A percentile compares a stretch with the other conserved stretches of the same genome.
phyloP scores from a whole-genome alignment of 1,140 invertebrate genomes.

The Leptestheria dahalacensis region DNA sequence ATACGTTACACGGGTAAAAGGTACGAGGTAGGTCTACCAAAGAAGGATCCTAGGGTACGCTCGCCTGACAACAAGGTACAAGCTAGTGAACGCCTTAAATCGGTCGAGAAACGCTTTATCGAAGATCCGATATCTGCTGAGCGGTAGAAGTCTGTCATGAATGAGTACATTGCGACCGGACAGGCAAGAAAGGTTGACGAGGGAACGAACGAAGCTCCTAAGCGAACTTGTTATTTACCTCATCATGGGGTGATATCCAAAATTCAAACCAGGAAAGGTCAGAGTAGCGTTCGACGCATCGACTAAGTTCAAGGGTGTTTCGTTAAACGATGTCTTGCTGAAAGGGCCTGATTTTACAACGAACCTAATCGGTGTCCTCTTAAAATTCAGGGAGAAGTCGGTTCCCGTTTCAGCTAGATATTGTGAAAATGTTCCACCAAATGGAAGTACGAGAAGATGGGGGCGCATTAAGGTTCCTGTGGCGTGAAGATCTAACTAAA shows the following conservation, averaged over 20 bases:
- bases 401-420: background rate
- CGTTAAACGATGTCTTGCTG: constrained; percentile 21
- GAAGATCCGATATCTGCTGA: background rate
- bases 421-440: constrained; percentile 7
- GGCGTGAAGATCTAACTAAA: background rate
- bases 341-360: constrained; percentile 22
- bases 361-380: constrained; percentile 20
- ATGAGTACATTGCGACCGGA: constrained; percentile 9
- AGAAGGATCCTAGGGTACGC: background rate
- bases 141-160: background rate
- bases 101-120: constrained; percentile 11
- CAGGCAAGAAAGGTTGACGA: constrained; percentile 7
- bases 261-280: constrained; percentile 18
- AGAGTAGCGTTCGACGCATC: constrained; percentile 23
- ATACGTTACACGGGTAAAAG: constrained; percentile 6
- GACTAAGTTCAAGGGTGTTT: constrained; percentile 16
- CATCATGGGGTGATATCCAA: constrained; percentile 19
- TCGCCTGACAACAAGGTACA: background rate
- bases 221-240: too few relatives aligned
- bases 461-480: background rate
- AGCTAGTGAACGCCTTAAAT: constrained; percentile 2
- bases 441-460: background rate
- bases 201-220: too few relatives aligned
- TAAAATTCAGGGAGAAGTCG: constrained; percentile 18
- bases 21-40: constrained; percentile 11